Evolutionary conservation across 2,113 vertebrate genomes (phyloP).

Genomic region (Phylloscopus trochilus): DNA sequence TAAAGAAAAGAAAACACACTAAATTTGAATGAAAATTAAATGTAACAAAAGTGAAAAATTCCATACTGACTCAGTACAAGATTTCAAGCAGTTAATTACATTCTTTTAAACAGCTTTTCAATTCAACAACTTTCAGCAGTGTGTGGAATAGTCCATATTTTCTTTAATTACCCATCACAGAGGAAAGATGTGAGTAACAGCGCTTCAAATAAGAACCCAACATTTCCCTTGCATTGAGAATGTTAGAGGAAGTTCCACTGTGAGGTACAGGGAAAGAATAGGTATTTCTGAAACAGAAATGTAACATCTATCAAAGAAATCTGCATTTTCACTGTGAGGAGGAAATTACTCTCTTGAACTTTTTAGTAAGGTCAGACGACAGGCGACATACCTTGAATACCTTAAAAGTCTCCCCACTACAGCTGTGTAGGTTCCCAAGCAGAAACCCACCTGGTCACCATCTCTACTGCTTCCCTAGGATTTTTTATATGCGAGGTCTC

Average conservation of each 20-base stretch:
- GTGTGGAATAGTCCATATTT: neutral
- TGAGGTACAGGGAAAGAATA: neutral
- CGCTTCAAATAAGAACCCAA: neutral
- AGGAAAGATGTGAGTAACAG: neutral
- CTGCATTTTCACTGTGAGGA: neutral
- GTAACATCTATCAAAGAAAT: neutral
- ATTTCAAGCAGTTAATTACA: neutral
- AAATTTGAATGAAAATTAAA: neutral
- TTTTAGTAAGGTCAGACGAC: neutral
- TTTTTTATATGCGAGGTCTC: neutral
- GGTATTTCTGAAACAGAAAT: neutral
- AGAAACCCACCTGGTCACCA: neutral
- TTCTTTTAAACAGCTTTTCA: neutral
- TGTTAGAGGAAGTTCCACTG: neutral
- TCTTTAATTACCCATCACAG: neutral
- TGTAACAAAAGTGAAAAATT: neutral
- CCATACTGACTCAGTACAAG: neutral
- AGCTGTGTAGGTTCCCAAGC: neutral
- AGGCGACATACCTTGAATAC: neutral
- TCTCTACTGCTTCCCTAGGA: fast-evolving
- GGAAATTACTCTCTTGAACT: neutral
- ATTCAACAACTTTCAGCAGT: neutral
- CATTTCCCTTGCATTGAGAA: neutral
- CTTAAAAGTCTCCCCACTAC: neutral
- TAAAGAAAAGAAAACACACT: neutral